Conservation (phyloP, 2,888 invertebrate species). For the Busseola fusca region DNA sequence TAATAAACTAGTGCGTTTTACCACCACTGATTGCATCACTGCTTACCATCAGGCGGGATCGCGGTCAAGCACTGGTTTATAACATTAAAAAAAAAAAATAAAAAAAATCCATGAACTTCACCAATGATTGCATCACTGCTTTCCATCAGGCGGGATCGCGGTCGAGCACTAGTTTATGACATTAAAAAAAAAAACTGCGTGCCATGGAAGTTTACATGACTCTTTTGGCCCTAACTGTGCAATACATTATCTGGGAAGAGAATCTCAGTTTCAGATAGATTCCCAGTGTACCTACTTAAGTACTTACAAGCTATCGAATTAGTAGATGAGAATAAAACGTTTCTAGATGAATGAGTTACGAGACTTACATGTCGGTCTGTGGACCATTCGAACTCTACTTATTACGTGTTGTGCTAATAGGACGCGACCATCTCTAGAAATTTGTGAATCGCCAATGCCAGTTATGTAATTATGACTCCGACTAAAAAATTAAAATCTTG, state of each 20-base stretch:
- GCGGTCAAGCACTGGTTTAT: too few relatives aligned
- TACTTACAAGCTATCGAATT: not conserved
- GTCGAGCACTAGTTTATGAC: too few relatives aligned
- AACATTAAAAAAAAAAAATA: too few relatives aligned
- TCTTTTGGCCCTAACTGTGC: not conserved
- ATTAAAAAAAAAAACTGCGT: too few relatives aligned
- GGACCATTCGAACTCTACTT: not conserved
- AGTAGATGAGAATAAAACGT: not conserved
- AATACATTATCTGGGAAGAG: not conserved
- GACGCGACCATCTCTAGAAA: not conserved
- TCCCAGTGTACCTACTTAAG: too few relatives aligned
- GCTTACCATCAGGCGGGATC: too few relatives aligned
- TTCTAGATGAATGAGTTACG: not conserved
- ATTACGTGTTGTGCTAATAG: not conserved
- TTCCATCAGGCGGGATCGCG: too few relatives aligned
- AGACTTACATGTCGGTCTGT: not conserved
- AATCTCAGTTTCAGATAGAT: not conserved
- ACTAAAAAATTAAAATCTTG: too few relatives aligned
- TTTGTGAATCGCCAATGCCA: not conserved
- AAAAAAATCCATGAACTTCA: too few relatives aligned
- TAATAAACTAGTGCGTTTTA: too few relatives aligned
- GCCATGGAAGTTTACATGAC: not conserved
- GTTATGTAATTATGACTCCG: not conserved
- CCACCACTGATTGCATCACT: too few relatives aligned
- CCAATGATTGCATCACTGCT: too few relatives aligned